A percentile compares a stretch with the other conserved stretches of the same genome.
phyloP scores from a whole-genome alignment of 2,888 invertebrate genomes.

The Hoplodrina ambigua region DNA sequence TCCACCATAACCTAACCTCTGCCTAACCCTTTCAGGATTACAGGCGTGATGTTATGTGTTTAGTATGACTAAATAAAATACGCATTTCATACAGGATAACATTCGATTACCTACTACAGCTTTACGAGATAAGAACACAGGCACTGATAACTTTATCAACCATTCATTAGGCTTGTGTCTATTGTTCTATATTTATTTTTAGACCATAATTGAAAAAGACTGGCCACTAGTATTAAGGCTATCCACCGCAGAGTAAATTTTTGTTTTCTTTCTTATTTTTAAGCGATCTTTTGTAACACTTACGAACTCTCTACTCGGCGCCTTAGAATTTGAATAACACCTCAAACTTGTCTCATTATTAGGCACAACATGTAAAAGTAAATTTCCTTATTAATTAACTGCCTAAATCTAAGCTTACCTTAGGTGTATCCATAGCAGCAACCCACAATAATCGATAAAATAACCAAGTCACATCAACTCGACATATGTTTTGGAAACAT shows the following conservation, averaged over 20 bases:
- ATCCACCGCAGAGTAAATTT: background rate
- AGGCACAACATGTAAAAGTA: background rate
- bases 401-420: slow-evolving; percentile 74
- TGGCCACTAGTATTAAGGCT: background rate
- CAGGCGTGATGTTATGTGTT: no score
- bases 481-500: slow-evolving; percentile 61
- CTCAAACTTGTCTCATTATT: background rate
- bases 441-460: slow-evolving; percentile 78
- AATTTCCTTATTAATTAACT: background rate
- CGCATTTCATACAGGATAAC: slow-evolving; percentile 8
- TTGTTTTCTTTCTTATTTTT: background rate
- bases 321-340: background rate
- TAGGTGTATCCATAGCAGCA: slow-evolving; percentile 85
- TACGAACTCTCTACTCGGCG: background rate
- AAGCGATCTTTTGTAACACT: background rate
- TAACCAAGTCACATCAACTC: slow-evolving; percentile 71
- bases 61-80: slow-evolving; percentile 13
- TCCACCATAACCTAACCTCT: no score
- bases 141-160: slow-evolving; percentile 33
- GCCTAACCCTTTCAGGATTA: no score
- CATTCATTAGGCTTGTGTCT: slow-evolving; percentile 11
- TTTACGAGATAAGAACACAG: slow-evolving; percentile 34
- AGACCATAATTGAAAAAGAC: background rate
- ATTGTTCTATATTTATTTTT: background rate
- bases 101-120: slow-evolving; percentile 19